Base-by-base conservation (phyloP, 1,140 invertebrate species). In the Stegodyphus mimosarum region DNA sequence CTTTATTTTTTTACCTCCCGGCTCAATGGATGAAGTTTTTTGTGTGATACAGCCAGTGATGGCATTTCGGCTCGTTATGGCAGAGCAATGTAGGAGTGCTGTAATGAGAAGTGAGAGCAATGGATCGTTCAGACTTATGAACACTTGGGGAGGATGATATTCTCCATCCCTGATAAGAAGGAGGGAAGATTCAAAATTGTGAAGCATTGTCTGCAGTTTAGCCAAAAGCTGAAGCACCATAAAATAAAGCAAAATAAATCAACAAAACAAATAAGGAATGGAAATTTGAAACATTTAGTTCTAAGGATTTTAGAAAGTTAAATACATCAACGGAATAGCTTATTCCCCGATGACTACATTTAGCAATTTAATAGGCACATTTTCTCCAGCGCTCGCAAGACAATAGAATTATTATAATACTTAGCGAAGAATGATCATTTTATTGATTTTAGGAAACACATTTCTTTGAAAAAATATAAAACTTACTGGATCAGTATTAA, bases 51-150 rank as follows among this genome's bases (percentile, higher is more conserved):
- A 74, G 60, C 55, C 17, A 13, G 33, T 84, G 81, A 84, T 84
- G 72, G 81, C 73, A 73, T 55, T 84, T 52, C 11, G 7, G 63
- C 81, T 84, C 81, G 81, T 84, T 84, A 84, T 73, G 52, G 63
- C 70, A 60, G 7, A 51, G 79, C 79, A 73, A 81, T 84, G 50
- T n/a, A 53, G 64, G 18, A 75, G 73, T 63, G 73, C 63, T 49
- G 81, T 84, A 84, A 84, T 84, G 72, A 84, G 81, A 75, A 84
- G 71, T 75, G 81, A 72, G 11, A 70, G 72, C 73, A 76, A 75
- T 84, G 81, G 50, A 84, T 76, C 18, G 72, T 52, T 52, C 0
- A 50, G 81, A 74, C 72, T 75, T 84, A 84, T 84, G 81, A 84
- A 76, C 81, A 84, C 81, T 84, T 84, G 81, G 72, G 73, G 50